Percentiles rank a stretch among this genome's conserved stretches.
phyloP scores from a whole-genome alignment of 2,888 invertebrate species.

The Reticulitermes lucifugus region DNA sequence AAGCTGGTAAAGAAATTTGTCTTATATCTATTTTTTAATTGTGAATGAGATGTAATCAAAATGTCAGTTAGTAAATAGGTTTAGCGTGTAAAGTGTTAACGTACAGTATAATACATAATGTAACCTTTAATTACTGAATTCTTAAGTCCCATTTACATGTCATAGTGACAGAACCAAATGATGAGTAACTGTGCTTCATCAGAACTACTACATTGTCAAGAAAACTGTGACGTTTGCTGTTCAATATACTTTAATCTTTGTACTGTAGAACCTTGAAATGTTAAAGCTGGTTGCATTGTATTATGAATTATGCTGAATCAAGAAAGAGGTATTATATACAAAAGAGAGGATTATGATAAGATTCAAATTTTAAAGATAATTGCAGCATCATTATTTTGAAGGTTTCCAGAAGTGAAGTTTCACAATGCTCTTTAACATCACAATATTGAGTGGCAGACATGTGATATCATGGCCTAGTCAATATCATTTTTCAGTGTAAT shows the following conservation, averaged over 20 bases:
- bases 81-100: neutral
- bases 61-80: neutral
- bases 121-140: neutral
- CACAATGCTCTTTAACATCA: neutral
- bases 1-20: neutral
- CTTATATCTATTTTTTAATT: neutral
- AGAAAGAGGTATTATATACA: too few species aligned
- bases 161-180: neutral
- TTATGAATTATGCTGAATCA: neutral
- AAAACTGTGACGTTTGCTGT: neutral
- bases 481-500: neutral
- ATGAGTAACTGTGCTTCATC: neutral
- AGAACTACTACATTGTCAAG: neutral
- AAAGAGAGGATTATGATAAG: too few species aligned
- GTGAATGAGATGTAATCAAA: neutral
- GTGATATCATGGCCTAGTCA: conserved; percentile 12
- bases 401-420: neutral
- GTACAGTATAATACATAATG: neutral
- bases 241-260: neutral
- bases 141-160: neutral
- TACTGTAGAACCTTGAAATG: neutral
- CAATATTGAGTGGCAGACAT: neutral
- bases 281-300: neutral
- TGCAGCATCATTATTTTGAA: neutral
- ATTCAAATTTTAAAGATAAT: too few species aligned